Evolutionary conservation across 2,113 vertebrate species (phyloP).

Genomic region (Myotis davidii): DNA sequence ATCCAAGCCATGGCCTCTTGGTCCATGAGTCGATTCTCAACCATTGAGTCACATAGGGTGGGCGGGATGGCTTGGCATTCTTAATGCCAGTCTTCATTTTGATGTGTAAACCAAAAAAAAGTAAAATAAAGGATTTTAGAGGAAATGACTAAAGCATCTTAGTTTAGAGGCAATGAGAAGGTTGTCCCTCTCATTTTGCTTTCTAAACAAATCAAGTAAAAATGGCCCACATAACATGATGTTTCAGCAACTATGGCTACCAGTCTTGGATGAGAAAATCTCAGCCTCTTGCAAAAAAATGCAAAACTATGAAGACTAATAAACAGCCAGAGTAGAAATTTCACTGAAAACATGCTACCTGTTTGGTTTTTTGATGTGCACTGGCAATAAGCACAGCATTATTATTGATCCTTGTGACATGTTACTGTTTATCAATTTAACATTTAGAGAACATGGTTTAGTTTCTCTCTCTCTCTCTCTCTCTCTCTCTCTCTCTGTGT

Average conservation of each 20-base stretch:
- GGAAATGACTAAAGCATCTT: not conserved
- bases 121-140: not conserved
- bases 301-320: conserved; percentile 51
- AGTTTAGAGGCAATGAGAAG: not conserved
- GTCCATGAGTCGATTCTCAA: too few relatives aligned
- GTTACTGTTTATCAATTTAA: conserved; percentile 47
- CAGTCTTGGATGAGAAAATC: not conserved
- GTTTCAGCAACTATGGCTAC: not conserved
- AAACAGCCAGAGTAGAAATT: conserved; percentile 6
- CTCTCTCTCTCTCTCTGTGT: too few relatives aligned
- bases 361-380: not conserved
- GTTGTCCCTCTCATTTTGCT: not conserved
- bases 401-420: not conserved
- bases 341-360: conserved; percentile 43
- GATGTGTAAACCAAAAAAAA: not conserved
- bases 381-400: conserved; percentile 62
- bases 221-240: not conserved
- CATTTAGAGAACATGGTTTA: conserved; percentile 55
- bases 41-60: too few relatives aligned
- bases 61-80: not conserved
- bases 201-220: not conserved
- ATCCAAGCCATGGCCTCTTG: too few relatives aligned
- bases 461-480: too few relatives aligned
- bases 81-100: not conserved
- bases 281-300: not conserved